Percentiles rank a stretch among this genome's conserved stretches.
phyloP scores from a whole-genome alignment of 2,113 vertebrate species.

The Amblyopsis rosae region DNA sequence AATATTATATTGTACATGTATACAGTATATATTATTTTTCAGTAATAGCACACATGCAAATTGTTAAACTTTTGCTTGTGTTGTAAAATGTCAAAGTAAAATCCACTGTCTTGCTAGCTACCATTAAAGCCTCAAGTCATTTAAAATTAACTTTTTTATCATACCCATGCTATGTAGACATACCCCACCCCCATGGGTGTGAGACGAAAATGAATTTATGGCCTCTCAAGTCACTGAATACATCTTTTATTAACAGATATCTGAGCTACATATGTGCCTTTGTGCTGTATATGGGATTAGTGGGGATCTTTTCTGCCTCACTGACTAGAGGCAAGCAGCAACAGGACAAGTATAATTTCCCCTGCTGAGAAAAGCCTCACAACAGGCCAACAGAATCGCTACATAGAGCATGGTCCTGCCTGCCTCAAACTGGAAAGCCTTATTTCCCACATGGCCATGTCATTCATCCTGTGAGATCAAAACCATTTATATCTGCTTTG shows the following conservation, averaged over 20 bases:
- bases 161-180: conserved; percentile 44
- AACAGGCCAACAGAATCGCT: conserved; percentile 18
- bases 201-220: conserved; percentile 61
- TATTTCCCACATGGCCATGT: background rate
- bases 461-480: background rate
- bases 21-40: no score
- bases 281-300: conserved; percentile 61
- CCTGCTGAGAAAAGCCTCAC: conserved; percentile 47
- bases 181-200: conserved; percentile 40
- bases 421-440: conserved; percentile 7
- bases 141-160: conserved; percentile 40
- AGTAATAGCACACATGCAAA: no score
- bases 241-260: conserved; percentile 55
- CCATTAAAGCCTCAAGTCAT: conserved; percentile 62
- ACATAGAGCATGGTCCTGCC: conserved; percentile 30
- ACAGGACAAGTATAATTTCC: conserved; percentile 59
- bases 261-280: conserved; percentile 53
- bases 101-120: conserved; percentile 42
- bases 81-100: no score
- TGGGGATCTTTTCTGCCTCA: conserved; percentile 67
- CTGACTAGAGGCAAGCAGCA: conserved; percentile 51
- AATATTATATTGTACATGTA: no score
- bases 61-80: no score
- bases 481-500: background rate
- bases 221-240: conserved; percentile 65